Evolutionary conservation across 2,113 vertebrate species (phyloP).

Genomic region (Erinaceus europaeus): DNA sequence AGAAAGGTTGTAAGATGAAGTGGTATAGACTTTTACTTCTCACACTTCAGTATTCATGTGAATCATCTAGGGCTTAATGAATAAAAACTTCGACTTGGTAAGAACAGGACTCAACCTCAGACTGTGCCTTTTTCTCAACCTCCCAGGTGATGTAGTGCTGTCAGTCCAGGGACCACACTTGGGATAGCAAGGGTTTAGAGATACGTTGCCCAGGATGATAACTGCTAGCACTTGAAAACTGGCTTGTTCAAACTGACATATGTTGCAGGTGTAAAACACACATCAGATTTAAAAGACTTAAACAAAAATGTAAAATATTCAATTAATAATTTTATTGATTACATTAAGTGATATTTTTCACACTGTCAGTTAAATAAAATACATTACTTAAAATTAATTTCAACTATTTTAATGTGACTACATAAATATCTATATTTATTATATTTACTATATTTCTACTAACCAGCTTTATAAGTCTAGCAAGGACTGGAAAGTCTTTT

Average conservation of each 20-base stretch:
- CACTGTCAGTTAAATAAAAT: constrained; percentile 21
- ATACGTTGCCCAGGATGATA: neutral
- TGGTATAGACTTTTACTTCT: neutral
- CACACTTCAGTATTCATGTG: neutral
- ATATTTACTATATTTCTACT: too few relatives aligned
- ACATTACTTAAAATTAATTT: constrained; percentile 33
- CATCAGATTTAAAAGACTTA: constrained; percentile 13
- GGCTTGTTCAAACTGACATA: constrained; percentile 25
- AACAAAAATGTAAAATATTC: constrained; percentile 26
- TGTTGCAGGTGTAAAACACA: neutral
- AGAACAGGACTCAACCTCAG: neutral
- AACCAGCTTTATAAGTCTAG: too few relatives aligned
- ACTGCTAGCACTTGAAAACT: constrained; percentile 9
- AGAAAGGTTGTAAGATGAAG: neutral
- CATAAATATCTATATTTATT: neutral
- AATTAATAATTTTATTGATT: constrained; percentile 33
- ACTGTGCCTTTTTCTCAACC: neutral
- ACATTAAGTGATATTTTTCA: constrained; percentile 16
- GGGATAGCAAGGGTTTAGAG: constrained; percentile 15
- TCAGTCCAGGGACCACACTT: neutral
- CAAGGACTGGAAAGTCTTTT: neutral
- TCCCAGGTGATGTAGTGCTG: neutral
- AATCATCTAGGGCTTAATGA: neutral
- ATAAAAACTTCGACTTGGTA: constrained; percentile 14
- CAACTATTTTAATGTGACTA: neutral